Evolutionary conservation across 2,113 vertebrate genomes (phyloP).

Genomic region (Prinia subflava): DNA sequence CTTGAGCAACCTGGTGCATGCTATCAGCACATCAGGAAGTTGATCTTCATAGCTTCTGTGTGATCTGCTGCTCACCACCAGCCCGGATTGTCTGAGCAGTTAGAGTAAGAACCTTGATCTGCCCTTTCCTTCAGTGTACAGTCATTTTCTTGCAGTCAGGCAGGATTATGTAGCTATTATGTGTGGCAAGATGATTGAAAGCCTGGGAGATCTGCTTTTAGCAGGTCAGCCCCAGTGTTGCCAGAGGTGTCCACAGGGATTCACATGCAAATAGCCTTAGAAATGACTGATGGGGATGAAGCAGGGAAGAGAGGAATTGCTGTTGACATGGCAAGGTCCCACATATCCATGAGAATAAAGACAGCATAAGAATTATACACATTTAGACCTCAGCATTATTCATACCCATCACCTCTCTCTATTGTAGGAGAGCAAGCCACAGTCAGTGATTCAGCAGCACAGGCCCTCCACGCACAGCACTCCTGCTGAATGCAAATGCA

Average conservation of each 20-base stretch:
- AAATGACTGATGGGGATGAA: slow-evolving; percentile 19
- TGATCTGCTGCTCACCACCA: neutral
- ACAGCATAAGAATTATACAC: neutral
- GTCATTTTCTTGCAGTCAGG: slow-evolving; percentile 43
- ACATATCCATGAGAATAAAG: slow-evolving; percentile 41
- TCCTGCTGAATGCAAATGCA: slow-evolving; percentile 44
- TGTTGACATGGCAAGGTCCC: slow-evolving; percentile 63
- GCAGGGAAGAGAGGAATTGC: slow-evolving; percentile 19
- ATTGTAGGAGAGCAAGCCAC: neutral
- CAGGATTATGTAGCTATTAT: slow-evolving; percentile 63
- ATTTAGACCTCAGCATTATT: slow-evolving; percentile 18
- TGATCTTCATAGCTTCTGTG: neutral
- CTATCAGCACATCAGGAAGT: neutral
- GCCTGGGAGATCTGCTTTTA: slow-evolving; percentile 58
- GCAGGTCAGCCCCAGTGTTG: slow-evolving; percentile 47
- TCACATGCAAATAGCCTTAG: slow-evolving; percentile 76
- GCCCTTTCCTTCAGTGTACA: slow-evolving; percentile 18
- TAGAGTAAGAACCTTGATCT: neutral
- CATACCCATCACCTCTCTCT: slow-evolving; percentile 11
- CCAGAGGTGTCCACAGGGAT: slow-evolving; percentile 64
- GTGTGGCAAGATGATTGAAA: slow-evolving; percentile 57
- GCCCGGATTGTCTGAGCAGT: neutral
- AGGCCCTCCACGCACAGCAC: neutral
- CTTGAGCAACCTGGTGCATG: neutral
- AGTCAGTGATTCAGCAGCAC: neutral